A percentile compares a stretch with the other conserved stretches of the same genome.
phyloP scores from a whole-genome alignment of 2,888 invertebrate genomes.

The Athetis lepigone region DNA sequence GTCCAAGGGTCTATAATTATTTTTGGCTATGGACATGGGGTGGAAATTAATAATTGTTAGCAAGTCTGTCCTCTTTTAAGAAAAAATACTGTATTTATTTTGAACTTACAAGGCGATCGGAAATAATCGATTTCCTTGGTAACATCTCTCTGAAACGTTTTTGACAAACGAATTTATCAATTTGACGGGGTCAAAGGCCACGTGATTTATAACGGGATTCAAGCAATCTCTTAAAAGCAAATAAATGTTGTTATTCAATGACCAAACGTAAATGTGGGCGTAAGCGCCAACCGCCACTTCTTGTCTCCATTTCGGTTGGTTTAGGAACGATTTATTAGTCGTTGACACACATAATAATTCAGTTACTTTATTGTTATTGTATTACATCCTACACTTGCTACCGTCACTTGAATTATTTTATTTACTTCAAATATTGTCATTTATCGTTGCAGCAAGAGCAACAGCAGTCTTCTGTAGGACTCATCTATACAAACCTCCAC shows the following conservation, averaged over 20 bases:
- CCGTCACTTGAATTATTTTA: neutral
- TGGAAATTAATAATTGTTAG: too few species aligned
- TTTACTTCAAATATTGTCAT: neutral
- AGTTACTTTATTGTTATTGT: neutral
- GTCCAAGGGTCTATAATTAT: too few species aligned
- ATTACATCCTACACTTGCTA: constrained; percentile 4
- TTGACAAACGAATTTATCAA: constrained; percentile 3
- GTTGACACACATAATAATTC: constrained; percentile 22
- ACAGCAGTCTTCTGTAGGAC: neutral
- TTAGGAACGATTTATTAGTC: constrained; percentile 43
- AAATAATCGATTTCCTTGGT: constrained; percentile 6
- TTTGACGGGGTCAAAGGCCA: constrained; percentile 6
- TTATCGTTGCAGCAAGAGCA: neutral
- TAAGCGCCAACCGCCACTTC: constrained; percentile 52
- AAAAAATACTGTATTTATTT: neutral
- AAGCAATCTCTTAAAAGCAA: constrained; percentile 19
- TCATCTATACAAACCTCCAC: neutral
- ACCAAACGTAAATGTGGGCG: constrained; percentile 53
- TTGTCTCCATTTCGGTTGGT: constrained; percentile 40
- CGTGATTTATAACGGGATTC: constrained; percentile 6
- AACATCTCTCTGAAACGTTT: neutral
- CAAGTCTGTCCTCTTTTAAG: too few species aligned
- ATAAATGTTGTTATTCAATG: constrained; percentile 50
- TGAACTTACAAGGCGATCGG: neutral
- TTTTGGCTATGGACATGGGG: too few species aligned